Base-by-base conservation (phyloP, 2,888 invertebrate genomes). In the Allolobophora icterica region DNA sequence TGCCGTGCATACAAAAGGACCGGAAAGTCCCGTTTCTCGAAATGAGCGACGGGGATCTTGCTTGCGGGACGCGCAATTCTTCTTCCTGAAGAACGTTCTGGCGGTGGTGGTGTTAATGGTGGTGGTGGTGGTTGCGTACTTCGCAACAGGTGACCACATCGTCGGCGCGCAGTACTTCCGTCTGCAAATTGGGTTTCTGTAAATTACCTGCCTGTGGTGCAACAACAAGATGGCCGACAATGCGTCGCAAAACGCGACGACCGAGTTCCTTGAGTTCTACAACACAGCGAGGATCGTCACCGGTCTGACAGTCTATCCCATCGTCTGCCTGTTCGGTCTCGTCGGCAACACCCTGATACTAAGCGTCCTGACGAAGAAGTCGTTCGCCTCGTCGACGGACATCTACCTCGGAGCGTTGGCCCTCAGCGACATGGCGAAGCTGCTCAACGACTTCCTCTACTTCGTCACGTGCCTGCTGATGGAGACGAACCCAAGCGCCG, bases 371-470 rank as follows among this genome's bases (percentile, higher is more conserved):
- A 92, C 92, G 1, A 94, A 94, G 91, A 93, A 93, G 42, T 93
- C 94, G 38, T 94, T 94, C 94, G 91, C 92, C 38, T 94, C 94
- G 2, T 94, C 95, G 0, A 95, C 95, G 1, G 94, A 94, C 91
- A 93, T 94, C 35, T 94, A 94, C 91, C 93, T 95, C 34, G 93
- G 93, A 38, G 94, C 94, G 1, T 92, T 95, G 34, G 94, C 94
- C 13, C 93, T 95, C n/a, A 93, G 94, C 0, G 95, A 95, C 92
- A 93, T 93, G 8, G 93, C 94, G 38, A 95, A 95, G 92, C 93
- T 95, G 17, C 91, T 94, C 33, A 94, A 94, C 91, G 95, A 95
- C 91, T 92, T 93, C 6, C 92, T 94, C 40, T 95, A 95, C 91
- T 93, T 94, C 89, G 93, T 94, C 45, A 93, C 94, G 13, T 92